Evolutionary conservation across 2,888 invertebrate species (phyloP).

Genomic region (Drosophila sordidapex): DNA sequence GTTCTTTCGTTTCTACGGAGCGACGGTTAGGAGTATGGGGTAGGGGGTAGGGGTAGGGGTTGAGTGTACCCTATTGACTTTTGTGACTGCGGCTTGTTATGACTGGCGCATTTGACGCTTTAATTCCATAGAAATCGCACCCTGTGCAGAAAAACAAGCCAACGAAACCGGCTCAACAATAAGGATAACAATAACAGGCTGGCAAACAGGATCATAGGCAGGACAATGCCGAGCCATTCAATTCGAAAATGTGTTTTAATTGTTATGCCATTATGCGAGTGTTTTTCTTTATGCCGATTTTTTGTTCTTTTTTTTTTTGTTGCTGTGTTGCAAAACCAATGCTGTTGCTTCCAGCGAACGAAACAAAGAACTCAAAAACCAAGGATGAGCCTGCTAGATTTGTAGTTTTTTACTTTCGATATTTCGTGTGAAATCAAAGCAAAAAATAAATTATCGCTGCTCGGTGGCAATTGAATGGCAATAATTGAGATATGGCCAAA

Average conservation of each 20-base stretch:
- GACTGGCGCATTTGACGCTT: conserved; percentile 78
- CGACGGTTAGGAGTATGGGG: neutral
- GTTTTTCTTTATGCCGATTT: conserved; percentile 50
- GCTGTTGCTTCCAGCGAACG: conserved; percentile 62
- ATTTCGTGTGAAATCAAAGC: conserved; percentile 66
- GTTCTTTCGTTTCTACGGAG: conserved; percentile 5
- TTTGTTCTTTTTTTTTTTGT: conserved; percentile 38
- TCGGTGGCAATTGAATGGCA: conserved; percentile 70
- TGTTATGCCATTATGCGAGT: conserved; percentile 64
- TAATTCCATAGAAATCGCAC: conserved; percentile 72
- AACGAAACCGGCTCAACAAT: conserved; percentile 28
- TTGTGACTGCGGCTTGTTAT: conserved; percentile 64
- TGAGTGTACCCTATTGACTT: conserved; percentile 39
- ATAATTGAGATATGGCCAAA: conserved; percentile 71
- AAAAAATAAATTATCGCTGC: conserved; percentile 41
- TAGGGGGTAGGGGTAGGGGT: neutral
- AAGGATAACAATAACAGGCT: conserved; percentile 15
- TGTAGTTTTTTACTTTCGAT: conserved; percentile 21
- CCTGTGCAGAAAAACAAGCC: conserved; percentile 30
- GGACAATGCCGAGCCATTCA: conserved; percentile 62
- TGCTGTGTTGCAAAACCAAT: conserved; percentile 70
- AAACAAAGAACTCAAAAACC: conserved; percentile 48
- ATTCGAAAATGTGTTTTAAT: conserved; percentile 77
- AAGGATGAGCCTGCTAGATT: conserved; percentile 35
- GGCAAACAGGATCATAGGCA: conserved; percentile 57